Evolutionary conservation across 2,888 invertebrate species (phyloP), one percentile per base, ranked within the genome.

Genomic region (Pyrrhia umbra): DNA sequence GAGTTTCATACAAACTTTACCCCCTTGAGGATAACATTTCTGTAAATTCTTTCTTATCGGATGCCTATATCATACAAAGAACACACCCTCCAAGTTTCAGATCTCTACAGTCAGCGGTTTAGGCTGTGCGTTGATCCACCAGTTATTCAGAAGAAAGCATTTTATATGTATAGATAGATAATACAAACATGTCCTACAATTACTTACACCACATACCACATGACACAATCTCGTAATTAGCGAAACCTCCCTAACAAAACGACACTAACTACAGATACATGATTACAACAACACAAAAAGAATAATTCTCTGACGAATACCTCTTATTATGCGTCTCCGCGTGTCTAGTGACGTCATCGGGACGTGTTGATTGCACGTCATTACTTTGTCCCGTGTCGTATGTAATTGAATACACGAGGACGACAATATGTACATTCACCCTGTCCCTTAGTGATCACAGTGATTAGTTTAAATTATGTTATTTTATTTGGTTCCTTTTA

Each of bases 361-460:
- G 77, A 85, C 83, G 80, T 83, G 85, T 79, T 81, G 79, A 84
- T 83, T 77, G 79, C 77, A 73, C 59, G 77, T 84, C 79, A 84
- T 86, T 85, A 82, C 75, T 58, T 62, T 50, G 68, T 75, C 67
- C 68, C 81, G 51, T 83, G 84, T 84, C 77, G 69, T 68, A 52
- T 66, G 66, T 86, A 87, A 87, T 85, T 86, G 83, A 84, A 83
- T 77, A 79, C 73, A 70, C 42, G 25, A 42, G 49, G 73, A 75
- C 70, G 59, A 81, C 70, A 73, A 68, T 66, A 47, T 61, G 67
- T 39, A 50, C 70, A 56, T 52, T 73, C 49, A 78, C 79, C 73
- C 79, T 73, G 18, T 64, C 46, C 20, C 39, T 34, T 23, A 21
- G 47, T 50, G 45, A 61, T 70, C 40, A 13, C 18, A 25, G 50